Conservation (phyloP, 2,113 vertebrate genomes). For the Sarotherodon lohbergeri region DNA sequence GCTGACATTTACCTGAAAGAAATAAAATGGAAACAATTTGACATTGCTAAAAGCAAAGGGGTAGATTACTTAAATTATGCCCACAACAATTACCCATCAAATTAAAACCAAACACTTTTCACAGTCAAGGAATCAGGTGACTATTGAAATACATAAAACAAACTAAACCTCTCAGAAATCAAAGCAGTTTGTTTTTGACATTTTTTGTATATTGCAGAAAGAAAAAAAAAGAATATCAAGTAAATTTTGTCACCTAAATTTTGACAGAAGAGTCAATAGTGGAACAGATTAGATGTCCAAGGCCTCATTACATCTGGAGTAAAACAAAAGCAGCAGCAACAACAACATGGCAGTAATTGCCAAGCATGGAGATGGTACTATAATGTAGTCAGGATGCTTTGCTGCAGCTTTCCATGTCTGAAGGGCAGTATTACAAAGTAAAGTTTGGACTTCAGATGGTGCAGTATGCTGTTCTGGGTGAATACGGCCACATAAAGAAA, state of each 20-base stretch:
- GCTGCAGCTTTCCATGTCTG: neutral
- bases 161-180: neutral
- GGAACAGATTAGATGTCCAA: neutral
- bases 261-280: neutral
- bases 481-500: neutral
- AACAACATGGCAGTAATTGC: neutral
- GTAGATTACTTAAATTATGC: accelerated
- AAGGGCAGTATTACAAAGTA: neutral
- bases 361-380: neutral
- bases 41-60: neutral
- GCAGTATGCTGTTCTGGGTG: neutral
- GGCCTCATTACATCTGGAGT: neutral
- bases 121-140: neutral
- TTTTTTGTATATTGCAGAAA: neutral
- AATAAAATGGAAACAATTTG: neutral
- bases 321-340: neutral
- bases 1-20: neutral
- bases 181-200: neutral
- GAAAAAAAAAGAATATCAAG: neutral
- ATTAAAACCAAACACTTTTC: neutral
- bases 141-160: neutral
- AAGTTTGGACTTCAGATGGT: neutral
- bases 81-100: neutral
- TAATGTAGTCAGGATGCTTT: neutral
- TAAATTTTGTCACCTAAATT: neutral